A percentile compares a stretch with the other conserved stretches of the same genome.
phyloP scores from a whole-genome alignment of 2,888 invertebrate species.

The Tricholauxania praeusta region DNA sequence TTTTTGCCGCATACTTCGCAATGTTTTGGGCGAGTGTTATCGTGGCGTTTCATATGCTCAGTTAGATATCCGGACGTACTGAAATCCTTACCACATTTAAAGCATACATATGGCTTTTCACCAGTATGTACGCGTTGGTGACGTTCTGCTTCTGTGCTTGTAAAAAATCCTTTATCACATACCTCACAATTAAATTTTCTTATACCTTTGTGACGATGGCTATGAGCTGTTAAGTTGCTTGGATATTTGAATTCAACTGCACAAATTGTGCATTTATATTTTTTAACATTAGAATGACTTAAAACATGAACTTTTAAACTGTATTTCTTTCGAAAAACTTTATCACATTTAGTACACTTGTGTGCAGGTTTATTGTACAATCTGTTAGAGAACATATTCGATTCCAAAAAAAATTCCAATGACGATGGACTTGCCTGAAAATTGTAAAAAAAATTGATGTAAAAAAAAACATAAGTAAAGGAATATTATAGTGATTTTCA shows the following conservation, averaged over 20 bases:
- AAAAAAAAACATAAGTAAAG: no score
- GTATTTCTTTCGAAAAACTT: not conserved
- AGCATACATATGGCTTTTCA: slow-evolving; percentile 70
- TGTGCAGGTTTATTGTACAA: no score
- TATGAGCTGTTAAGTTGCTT: slow-evolving; percentile 41
- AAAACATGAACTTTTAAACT: not conserved
- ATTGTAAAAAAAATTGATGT: no score
- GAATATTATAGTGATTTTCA: no score
- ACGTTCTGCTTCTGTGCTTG: slow-evolving; percentile 66
- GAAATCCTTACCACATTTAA: slow-evolving; percentile 72
- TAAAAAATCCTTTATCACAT: slow-evolving; percentile 46
- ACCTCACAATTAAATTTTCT: slow-evolving; percentile 45
- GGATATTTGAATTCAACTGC: not conserved
- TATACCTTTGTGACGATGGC: slow-evolving; percentile 45
- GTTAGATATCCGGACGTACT: slow-evolving; percentile 71
- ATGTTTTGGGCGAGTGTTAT: slow-evolving; percentile 42
- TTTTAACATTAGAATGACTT: not conserved
- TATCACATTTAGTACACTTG: no score
- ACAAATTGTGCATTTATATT: slow-evolving; percentile 6
- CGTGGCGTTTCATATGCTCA: slow-evolving; percentile 61
- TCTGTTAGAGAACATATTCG: no score
- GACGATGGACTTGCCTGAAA: no score
- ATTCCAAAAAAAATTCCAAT: no score
- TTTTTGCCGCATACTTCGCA: slow-evolving; percentile 43
- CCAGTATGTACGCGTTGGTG: slow-evolving; percentile 72